Evolutionary conservation across 2,113 vertebrate genomes (phyloP), one percentile per base, ranked within the genome.

Genomic region (Capreolus pygargus): DNA sequence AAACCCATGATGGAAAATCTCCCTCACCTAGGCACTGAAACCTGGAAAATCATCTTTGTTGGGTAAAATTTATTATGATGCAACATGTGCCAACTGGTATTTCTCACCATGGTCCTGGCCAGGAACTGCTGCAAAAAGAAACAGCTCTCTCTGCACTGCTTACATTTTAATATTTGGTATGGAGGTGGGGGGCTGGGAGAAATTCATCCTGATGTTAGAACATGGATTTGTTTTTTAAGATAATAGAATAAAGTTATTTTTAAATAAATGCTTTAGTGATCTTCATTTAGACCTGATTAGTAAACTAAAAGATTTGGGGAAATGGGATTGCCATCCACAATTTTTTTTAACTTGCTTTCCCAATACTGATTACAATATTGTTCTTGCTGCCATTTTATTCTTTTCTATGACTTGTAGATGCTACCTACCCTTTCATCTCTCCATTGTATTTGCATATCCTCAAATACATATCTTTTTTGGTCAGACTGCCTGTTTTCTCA

Each of bases 211-310:
- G 54, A 96, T 57, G 30, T 96, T 97, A 94, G 74, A 94, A 89
- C 50, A 64, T 86, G 88, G n/a, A 86, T 95, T 96, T 93, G n/a
- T 43, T 76, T 97, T 93, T 82, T 12, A 36, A 91, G 58, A 97
- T 95, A 64, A 92, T 91, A 82, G 36, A 98, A 98, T 98, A 98
- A 98, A 98, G 57, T 95, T 97, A 98, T 98, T 98, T 98, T 98
- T 96, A 94, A 98, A 79, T 95, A 98, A 88, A 78, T 58, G 79
- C 43, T 86, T 94, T 54, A 17, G 57, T 84, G 70, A 86, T 95
- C 25, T 91, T 97, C 84, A 96, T 87, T 98, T 92, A 97, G 50
- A 57, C 13, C 27, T 87, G 54, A 21, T 43, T 82, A 74, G 19
- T 79, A 92, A 94, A 70, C 67, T 15, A 55, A 84, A 92, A 96